Percentiles rank a stretch among this genome's conserved stretches.
phyloP scores from a whole-genome alignment of 2,888 invertebrate genomes.

The Zygothrica quintamaculata region DNA sequence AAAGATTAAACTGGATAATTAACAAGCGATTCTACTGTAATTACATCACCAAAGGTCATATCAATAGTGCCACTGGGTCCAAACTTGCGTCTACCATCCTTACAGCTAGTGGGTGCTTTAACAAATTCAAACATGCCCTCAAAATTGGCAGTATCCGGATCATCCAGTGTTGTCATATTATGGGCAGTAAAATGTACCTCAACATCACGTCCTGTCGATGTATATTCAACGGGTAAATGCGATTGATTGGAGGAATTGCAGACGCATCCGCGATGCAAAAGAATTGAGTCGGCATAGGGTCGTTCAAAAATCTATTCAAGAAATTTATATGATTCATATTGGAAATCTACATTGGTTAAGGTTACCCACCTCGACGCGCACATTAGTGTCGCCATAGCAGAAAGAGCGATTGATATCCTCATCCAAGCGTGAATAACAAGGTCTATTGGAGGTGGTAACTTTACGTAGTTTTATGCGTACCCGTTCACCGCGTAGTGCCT shows the following conservation, averaged over 20 bases:
- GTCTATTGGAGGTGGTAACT: slow-evolving; percentile 87
- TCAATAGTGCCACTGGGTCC: slow-evolving; percentile 92
- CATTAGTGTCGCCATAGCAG: slow-evolving; percentile 89
- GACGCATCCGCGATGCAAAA: slow-evolving; percentile 91
- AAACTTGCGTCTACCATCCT: slow-evolving; percentile 88
- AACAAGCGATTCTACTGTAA: slow-evolving; percentile 16
- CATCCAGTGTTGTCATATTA: slow-evolving; percentile 93
- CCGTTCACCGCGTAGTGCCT: slow-evolving; percentile 92
- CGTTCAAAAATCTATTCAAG: slow-evolving; percentile 87
- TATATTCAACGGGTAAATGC: slow-evolving; percentile 89
- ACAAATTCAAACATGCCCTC: slow-evolving; percentile 94
- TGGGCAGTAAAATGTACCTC: slow-evolving; percentile 92
- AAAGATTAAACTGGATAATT: no score
- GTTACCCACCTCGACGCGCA: slow-evolving; percentile 86
- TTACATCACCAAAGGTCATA: slow-evolving; percentile 86
- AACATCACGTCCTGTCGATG: slow-evolving; percentile 90
- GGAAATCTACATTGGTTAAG: not conserved
- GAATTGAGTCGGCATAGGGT: slow-evolving; percentile 89
- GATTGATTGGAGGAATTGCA: slow-evolving; percentile 87
- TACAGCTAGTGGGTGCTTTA: slow-evolving; percentile 89
- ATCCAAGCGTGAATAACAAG: slow-evolving; percentile 83
- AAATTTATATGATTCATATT: not conserved
- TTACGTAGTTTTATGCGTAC: slow-evolving; percentile 91
- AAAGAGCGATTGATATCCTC: slow-evolving; percentile 89
- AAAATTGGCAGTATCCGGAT: slow-evolving; percentile 93